A percentile compares a stretch with the other conserved stretches of the same genome.
phyloP scores from a whole-genome alignment of 2,888 invertebrate species.

The Pheosia gnoma region DNA sequence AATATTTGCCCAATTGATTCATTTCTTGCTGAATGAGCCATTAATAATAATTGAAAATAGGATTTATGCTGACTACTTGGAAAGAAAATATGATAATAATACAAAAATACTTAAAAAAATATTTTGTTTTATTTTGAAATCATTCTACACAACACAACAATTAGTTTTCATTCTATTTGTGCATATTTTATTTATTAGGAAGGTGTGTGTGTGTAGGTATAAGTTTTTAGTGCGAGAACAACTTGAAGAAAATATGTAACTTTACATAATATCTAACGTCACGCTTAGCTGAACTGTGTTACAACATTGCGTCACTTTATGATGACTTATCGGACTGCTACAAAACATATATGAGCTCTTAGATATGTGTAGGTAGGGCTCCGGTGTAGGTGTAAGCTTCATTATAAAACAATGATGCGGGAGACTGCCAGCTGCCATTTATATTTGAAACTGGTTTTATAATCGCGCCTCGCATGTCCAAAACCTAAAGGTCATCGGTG shows the following conservation, averaged over 20 bases:
- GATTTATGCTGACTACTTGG: too few relatives aligned
- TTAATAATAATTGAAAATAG: background rate
- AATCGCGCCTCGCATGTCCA: constrained; percentile 48
- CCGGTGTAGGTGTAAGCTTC: constrained; percentile 8
- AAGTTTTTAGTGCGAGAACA: background rate
- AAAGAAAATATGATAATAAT: background rate
- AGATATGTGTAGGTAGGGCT: background rate
- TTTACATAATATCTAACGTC: constrained; percentile 17
- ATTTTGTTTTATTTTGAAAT: background rate
- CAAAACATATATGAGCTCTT: constrained; percentile 18
- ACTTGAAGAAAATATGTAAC: background rate
- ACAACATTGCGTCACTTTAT: constrained; percentile 25
- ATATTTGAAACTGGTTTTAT: constrained; percentile 64
- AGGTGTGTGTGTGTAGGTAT: too few relatives aligned
- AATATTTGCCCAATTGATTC: constrained; percentile 68
- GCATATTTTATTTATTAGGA: too few relatives aligned
- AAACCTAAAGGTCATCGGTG: constrained; percentile 51
- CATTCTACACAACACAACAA: too few relatives aligned
- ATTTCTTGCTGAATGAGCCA: constrained; percentile 67
- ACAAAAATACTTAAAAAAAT: background rate
- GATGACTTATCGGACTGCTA: constrained; percentile 19
- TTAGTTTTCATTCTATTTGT: too few relatives aligned
- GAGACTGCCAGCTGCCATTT: constrained; percentile 48
- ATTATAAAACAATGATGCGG: constrained; percentile 43
- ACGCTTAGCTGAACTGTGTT: constrained; percentile 12